Evolutionary conservation across 2,888 invertebrate genomes (phyloP).

Genomic region (Pristionchus exspectatus): DNA sequence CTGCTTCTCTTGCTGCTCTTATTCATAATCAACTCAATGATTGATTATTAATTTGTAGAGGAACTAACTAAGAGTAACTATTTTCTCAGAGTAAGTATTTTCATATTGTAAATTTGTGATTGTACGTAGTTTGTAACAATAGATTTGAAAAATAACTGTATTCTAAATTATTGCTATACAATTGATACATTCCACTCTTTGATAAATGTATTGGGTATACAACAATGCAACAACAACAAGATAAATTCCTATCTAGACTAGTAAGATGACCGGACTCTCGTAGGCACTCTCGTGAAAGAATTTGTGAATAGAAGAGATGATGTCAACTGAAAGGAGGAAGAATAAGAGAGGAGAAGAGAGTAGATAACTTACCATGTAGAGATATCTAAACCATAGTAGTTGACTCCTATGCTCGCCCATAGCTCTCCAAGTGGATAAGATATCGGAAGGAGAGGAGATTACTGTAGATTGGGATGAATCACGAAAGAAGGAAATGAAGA

Average conservation of each 20-base stretch:
- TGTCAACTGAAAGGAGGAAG: background rate
- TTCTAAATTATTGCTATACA: slow-evolving; percentile 32
- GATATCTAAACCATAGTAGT: slow-evolving; percentile 92
- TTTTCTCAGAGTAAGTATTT: slow-evolving; percentile 6
- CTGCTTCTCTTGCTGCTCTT: slow-evolving; percentile 42
- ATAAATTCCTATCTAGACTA: background rate
- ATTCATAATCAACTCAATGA: slow-evolving; percentile 30
- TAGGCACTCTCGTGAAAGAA: slow-evolving; percentile 38
- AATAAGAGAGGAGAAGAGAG: slow-evolving; percentile 80
- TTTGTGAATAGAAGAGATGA: slow-evolving; percentile 50
- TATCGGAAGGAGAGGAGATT: slow-evolving; percentile 61
- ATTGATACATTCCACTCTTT: slow-evolving; percentile 36
- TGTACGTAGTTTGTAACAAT: slow-evolving; percentile 5
- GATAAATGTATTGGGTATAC: background rate
- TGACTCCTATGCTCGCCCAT: slow-evolving; percentile 86
- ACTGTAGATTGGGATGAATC: background rate
- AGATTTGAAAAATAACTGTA: background rate
- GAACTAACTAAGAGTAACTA: background rate
- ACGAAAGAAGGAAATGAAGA: background rate
- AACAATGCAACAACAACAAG: slow-evolving; percentile 12
- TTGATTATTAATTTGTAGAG: slow-evolving; percentile 8
- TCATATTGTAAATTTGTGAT: slow-evolving; percentile 18
- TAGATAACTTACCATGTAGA: slow-evolving; percentile 85
- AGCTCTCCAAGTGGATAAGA: slow-evolving; percentile 67
- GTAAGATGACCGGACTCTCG: background rate